These are phyloP conservation scores for Anolis sagrei DNA, from an alignment of 2,113 vertebrate species.

Conservation along the genomic window DNA sequence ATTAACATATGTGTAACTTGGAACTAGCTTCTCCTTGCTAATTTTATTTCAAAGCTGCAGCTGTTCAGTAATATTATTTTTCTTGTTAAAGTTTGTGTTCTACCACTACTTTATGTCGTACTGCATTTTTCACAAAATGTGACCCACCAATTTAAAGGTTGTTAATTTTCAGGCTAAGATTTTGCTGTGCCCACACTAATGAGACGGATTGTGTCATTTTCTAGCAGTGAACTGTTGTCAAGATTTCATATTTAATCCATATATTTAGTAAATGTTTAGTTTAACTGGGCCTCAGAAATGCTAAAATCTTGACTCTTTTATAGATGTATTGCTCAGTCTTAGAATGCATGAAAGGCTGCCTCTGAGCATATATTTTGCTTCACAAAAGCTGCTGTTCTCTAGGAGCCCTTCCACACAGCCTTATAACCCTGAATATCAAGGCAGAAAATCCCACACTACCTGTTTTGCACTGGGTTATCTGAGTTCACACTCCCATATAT, in stretches of 20 bases:
- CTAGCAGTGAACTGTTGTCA: not conserved
- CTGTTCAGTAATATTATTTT: slow-evolving; percentile 46
- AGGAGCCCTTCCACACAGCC: too few species aligned
- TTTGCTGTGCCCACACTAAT: not conserved
- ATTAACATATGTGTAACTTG: not conserved
- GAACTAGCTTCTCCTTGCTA: not conserved
- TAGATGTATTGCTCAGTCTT: not conserved
- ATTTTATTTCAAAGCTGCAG: not conserved
- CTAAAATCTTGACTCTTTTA: not conserved
- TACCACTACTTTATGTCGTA: too few species aligned
- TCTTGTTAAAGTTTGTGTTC: slow-evolving; percentile 35
- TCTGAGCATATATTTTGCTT: not conserved
- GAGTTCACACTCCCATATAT: too few species aligned
- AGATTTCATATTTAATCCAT: not conserved
- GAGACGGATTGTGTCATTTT: not conserved
- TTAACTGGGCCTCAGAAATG: not conserved
- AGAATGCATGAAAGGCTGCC: not conserved
- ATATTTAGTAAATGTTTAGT: not conserved
- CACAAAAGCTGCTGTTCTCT: not conserved
- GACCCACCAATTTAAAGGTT: not conserved
- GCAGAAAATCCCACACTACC: too few species aligned
- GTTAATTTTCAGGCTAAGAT: not conserved
- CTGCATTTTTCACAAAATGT: not conserved
- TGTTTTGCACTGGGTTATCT: too few species aligned
- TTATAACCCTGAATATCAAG: too few species aligned